Evolutionary conservation across 2,797 vertebrate genomes (phyloP).

Genomic region (Spinibarbus caldwelli): DNA sequence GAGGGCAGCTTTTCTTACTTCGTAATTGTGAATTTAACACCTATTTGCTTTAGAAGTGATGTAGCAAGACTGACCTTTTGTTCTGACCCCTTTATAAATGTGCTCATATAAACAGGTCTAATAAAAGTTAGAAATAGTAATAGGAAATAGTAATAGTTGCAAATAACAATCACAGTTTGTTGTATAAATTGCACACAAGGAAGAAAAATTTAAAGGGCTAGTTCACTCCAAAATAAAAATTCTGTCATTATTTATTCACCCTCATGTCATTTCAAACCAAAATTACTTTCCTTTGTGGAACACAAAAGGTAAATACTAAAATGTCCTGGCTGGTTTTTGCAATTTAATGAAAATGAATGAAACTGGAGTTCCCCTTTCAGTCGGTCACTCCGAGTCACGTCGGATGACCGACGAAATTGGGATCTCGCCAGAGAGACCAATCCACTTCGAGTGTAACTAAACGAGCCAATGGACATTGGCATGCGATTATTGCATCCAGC

Average conservation of each 20-base stretch:
- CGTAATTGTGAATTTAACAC: conserved; percentile 9
- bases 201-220: not conserved
- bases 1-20: not conserved
- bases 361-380: no score
- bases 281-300: not conserved
- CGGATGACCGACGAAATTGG: no score
- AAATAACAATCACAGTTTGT: conserved; percentile 15
- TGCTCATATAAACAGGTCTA: not conserved
- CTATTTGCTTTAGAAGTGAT: not conserved
- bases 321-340: not conserved
- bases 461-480: no score
- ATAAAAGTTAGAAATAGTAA: not conserved
- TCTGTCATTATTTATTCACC: not conserved
- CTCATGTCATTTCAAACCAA: not conserved
- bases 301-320: not conserved
- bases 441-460: no score
- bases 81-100: conserved; percentile 9
- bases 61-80: conserved; percentile 4
- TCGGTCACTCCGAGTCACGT: no score
- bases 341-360: not conserved
- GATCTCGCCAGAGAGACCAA: no score
- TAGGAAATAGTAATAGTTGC: not conserved
- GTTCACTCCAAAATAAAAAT: not conserved
- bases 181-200: not conserved
- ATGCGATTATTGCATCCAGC: no score